Percentiles rank a stretch among this genome's conserved stretches.
Evolutionary conservation across 2,113 vertebrate genomes (phyloP).

Genomic region (Pleuronectes platessa): DNA sequence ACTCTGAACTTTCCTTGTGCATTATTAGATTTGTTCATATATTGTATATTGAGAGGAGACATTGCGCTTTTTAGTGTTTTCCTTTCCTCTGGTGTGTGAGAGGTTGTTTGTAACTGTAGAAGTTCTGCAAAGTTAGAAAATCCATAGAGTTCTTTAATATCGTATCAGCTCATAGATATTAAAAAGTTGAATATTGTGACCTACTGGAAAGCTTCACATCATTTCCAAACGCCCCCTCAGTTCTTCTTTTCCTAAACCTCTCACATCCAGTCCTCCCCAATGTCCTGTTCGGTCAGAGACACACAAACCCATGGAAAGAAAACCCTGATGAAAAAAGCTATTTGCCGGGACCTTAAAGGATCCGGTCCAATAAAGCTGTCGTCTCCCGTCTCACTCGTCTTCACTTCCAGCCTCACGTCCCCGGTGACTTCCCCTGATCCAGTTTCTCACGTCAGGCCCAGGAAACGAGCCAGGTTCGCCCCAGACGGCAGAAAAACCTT

Average conservation of each 20-base stretch:
- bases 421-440: conserved; percentile 43
- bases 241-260: no score
- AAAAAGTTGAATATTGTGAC: no score
- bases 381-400: conserved; percentile 3
- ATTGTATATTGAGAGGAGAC: no score
- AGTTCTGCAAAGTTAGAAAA: no score
- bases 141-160: no score
- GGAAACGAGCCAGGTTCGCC: neutral
- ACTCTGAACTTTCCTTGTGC: no score
- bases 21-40: no score
- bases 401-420: neutral
- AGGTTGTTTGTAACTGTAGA: no score
- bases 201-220: no score
- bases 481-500: conserved; percentile 3
- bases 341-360: neutral
- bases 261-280: neutral
- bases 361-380: conserved; percentile 21
- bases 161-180: no score
- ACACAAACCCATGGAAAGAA: neutral
- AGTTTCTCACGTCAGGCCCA: conserved; percentile 35
- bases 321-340: neutral
- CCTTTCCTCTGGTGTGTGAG: neutral
- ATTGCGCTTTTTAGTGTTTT: no score
- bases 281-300: neutral
- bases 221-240: no score